These are phyloP conservation scores for Babyrousa celebensis DNA, from an alignment of 2,797 vertebrate genomes.

Conservation along the genomic window DNA sequence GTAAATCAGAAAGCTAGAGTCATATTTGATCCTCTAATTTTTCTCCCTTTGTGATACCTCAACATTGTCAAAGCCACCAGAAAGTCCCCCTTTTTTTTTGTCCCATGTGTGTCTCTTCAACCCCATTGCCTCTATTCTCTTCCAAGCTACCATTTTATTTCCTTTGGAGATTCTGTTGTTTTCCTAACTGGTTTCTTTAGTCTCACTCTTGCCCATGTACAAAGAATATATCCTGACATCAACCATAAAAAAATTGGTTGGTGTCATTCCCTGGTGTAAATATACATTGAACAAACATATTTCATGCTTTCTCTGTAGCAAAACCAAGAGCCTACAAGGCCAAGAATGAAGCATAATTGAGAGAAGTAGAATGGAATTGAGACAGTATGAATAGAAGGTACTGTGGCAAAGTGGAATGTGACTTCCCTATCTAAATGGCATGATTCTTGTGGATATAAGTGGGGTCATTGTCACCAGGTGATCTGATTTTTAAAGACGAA, in stretches of 20 bases:
- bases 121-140: not conserved
- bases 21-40: not conserved
- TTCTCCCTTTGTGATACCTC: not conserved
- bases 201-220: not conserved
- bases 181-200: not conserved
- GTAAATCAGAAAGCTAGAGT: not conserved
- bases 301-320: not conserved
- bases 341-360: not conserved
- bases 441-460: not conserved
- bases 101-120: not conserved
- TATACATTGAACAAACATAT: not conserved
- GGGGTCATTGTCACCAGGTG: not conserved
- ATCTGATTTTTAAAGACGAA: conserved; percentile 4
- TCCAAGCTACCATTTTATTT: not conserved
- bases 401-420: not conserved
- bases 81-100: not conserved
- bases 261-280: not conserved
- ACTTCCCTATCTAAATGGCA: not conserved
- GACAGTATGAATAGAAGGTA: not conserved
- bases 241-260: not conserved
- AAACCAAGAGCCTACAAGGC: not conserved
- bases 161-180: not conserved
- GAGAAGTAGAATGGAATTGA: not conserved
- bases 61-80: not conserved
- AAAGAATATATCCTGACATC: not conserved